Evolutionary conservation across 2,888 invertebrate genomes (phyloP).

Genomic region (Agrenia bidenticulata): DNA sequence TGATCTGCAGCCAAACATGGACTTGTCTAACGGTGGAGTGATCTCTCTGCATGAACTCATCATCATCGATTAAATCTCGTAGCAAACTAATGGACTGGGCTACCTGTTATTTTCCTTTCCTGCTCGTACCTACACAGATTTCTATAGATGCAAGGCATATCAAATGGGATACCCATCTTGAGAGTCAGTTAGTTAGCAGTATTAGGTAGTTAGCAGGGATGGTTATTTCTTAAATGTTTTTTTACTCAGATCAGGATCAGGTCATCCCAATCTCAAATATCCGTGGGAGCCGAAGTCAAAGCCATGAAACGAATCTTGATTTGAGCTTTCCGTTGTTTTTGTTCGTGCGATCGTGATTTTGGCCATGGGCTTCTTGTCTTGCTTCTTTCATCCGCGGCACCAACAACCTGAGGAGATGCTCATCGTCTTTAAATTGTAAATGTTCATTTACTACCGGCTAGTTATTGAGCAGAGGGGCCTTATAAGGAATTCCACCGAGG

Average conservation of each 20-base stretch:
- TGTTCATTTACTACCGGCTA: neutral
- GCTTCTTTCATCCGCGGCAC: conserved; percentile 1
- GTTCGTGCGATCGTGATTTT: conserved; percentile 20
- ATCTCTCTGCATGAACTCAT: conserved; percentile 10
- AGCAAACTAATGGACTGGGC: neutral
- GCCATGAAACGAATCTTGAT: conserved; percentile 17
- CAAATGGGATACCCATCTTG: conserved; percentile 1
- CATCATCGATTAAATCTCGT: conserved; percentile 6
- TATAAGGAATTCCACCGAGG: conserved; percentile 23
- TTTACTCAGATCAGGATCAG: conserved; percentile 8
- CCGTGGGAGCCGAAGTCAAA: conserved; percentile 20
- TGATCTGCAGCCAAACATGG: neutral
- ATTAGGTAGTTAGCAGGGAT: conserved; percentile 6
- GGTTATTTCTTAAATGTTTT: conserved; percentile 5
- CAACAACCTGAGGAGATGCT: neutral
- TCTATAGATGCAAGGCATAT: neutral
- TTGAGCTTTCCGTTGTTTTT: conserved; percentile 11
- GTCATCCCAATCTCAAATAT: conserved; percentile 18
- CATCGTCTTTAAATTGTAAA: conserved; percentile 17
- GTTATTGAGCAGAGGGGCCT: conserved; percentile 17
- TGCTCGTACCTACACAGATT: too few species aligned
- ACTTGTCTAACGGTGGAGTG: conserved; percentile 2
- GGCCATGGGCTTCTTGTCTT: conserved; percentile 16
- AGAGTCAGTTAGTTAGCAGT: conserved; percentile 4
- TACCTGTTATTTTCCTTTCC: neutral